phyloP scores from a whole-genome alignment of 1,140 invertebrate species.

The Nebria ingens region DNA sequence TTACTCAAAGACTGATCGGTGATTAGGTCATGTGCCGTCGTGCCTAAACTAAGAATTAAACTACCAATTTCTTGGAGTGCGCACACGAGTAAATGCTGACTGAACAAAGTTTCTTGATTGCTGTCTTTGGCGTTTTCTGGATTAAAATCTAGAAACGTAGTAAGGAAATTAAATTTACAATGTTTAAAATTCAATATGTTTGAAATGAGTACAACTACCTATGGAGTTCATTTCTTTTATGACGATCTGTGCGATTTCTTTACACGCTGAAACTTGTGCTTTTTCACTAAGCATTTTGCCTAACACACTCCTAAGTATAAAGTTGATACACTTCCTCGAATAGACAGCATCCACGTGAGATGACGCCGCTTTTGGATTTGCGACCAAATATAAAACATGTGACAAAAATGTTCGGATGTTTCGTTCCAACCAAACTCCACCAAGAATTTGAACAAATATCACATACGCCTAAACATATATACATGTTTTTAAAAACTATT shows the following conservation, averaged over 20 bases:
- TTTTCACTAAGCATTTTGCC: constrained; percentile 93
- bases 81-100: constrained; percentile 89
- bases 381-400: constrained; percentile 86
- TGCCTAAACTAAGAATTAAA: constrained; percentile 77
- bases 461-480: constrained; percentile 72
- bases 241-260: constrained; percentile 87
- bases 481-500: neutral
- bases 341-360: constrained; percentile 97
- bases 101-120: constrained; percentile 82
- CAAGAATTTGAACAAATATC: constrained; percentile 85
- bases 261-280: constrained; percentile 88
- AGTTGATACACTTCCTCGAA: constrained; percentile 93
- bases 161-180: constrained; percentile 8
- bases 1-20: constrained; percentile 74
- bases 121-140: constrained; percentile 83
- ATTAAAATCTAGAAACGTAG: constrained; percentile 57
- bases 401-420: constrained; percentile 76
- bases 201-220: constrained; percentile 38
- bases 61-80: constrained; percentile 87
- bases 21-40: constrained; percentile 80
- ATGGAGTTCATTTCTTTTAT: constrained; percentile 92
- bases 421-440: constrained; percentile 86
- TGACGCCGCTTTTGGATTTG: constrained; percentile 85
- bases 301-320: constrained; percentile 83
- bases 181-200: too few relatives aligned